These are phyloP conservation scores for Meriones psammophilus DNA, from an alignment of 2,797 vertebrate genomes.

Conservation along the genomic window DNA sequence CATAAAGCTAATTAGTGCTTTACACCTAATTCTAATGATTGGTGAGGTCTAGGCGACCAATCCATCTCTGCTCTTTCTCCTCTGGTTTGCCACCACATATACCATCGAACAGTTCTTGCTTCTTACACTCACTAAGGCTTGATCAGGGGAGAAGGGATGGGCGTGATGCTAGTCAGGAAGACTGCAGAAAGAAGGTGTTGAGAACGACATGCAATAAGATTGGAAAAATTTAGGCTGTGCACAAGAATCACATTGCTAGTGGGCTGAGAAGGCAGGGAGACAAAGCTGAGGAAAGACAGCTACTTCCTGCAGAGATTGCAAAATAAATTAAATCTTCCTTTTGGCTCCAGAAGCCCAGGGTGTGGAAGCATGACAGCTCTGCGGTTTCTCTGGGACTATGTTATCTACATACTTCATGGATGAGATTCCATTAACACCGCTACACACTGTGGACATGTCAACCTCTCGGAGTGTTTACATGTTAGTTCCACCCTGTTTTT, in stretches of 20 bases:
- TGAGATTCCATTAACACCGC: not conserved
- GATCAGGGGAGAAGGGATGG: not conserved
- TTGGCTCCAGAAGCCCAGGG: constrained; percentile 38
- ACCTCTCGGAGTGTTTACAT: not conserved
- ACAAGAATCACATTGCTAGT: not conserved
- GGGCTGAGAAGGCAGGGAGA: not conserved
- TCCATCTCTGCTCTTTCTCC: not conserved
- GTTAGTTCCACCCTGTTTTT: not conserved
- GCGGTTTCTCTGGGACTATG: not conserved
- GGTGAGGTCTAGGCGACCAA: not conserved
- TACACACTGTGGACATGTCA: not conserved
- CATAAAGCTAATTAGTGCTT: not conserved
- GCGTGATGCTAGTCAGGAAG: not conserved
- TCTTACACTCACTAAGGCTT: not conserved
- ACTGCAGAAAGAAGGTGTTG: not conserved
- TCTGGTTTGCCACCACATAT: not conserved
- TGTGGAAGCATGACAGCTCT: not conserved
- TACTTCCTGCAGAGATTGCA: not conserved
- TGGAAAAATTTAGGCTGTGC: not conserved
- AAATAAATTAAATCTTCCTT: constrained; percentile 36
- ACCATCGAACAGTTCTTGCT: not conserved
- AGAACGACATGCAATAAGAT: not conserved
- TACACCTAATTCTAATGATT: not conserved
- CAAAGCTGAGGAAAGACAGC: not conserved
- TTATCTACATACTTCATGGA: not conserved